Conservation (phyloP, 2,888 invertebrate species). For the Pammene aurita region DNA sequence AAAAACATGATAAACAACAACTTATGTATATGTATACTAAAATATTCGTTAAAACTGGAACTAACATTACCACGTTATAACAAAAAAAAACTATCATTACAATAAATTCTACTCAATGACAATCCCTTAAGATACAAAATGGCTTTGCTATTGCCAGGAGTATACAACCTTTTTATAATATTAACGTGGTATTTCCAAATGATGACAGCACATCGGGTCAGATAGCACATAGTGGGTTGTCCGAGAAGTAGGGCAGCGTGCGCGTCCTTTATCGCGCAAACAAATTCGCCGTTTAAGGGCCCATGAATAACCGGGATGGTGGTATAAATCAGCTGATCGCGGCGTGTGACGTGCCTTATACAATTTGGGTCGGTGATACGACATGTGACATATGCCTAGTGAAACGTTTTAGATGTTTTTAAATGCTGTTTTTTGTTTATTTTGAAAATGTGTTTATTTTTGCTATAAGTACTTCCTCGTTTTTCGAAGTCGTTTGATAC, state of each 20-base stretch:
- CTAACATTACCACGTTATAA: constrained; percentile 3
- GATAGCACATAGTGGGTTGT: constrained; percentile 27
- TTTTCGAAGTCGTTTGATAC: too few relatives aligned
- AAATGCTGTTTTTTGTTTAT: too few relatives aligned
- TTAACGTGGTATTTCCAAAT: constrained; percentile 11
- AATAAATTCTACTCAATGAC: background rate
- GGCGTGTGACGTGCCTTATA: constrained; percentile 48
- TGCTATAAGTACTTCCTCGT: too few relatives aligned
- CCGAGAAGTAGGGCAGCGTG: constrained; percentile 37
- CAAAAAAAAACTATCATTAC: background rate
- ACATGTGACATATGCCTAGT: background rate
- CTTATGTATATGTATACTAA: too few relatives aligned
- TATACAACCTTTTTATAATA: background rate
- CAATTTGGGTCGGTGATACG: constrained; percentile 22
- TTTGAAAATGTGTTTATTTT: too few relatives aligned
- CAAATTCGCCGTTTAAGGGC: constrained; percentile 59
- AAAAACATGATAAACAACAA: constrained; percentile 17
- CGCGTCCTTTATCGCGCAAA: constrained; percentile 57
- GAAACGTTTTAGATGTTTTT: background rate
- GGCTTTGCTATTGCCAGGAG: background rate
- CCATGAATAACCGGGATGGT: constrained; percentile 62
- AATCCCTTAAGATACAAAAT: background rate
- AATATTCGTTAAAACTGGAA: constrained; percentile 9
- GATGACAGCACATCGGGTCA: constrained; percentile 25
- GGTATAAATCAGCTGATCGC: constrained; percentile 65